Conservation (phyloP, 1,140 invertebrate species). For the Sitobion miscanthi region DNA sequence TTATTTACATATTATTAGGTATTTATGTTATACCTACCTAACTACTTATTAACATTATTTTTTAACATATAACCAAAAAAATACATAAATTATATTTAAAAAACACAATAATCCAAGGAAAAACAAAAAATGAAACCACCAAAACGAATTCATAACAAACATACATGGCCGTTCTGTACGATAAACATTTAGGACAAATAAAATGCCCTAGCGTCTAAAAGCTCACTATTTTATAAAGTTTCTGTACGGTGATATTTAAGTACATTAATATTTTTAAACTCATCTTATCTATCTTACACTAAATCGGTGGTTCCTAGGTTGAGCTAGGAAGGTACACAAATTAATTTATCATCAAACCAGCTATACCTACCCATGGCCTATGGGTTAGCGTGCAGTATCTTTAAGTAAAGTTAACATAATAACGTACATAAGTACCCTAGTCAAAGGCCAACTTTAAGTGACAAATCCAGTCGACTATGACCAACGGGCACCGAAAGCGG, state of each 20-base stretch:
- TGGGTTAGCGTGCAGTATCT: background rate
- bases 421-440: background rate
- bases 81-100: background rate
- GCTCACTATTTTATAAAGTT: background rate
- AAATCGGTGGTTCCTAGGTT: background rate
- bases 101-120: background rate
- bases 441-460: background rate
- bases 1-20: background rate
- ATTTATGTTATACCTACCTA: background rate
- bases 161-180: background rate
- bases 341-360: background rate
- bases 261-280: background rate
- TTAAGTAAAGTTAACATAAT: background rate
- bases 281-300: background rate
- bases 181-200: background rate
- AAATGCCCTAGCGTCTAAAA: background rate
- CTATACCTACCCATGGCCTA: background rate
- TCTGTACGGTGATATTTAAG: background rate
- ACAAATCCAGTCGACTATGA: background rate
- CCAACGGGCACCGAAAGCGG: background rate
- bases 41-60: conserved; percentile 14
- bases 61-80: background rate
- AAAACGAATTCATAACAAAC: background rate
- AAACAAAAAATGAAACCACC: background rate
- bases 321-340: background rate